Conservation (phyloP, 2,113 vertebrate species). For the Brachirus orientalis region DNA sequence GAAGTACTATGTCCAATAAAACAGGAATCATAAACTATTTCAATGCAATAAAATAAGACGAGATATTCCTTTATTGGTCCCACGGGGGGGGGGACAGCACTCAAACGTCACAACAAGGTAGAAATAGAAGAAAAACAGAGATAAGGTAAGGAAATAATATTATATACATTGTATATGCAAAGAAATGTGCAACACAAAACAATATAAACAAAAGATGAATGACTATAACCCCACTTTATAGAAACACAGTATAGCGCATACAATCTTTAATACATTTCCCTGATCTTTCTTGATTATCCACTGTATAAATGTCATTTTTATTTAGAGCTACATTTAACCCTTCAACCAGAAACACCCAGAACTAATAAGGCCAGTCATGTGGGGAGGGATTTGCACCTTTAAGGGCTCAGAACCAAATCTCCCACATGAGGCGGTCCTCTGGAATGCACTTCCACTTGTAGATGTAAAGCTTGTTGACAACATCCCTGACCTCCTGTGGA, state of each 20-base stretch:
- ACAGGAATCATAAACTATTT: no score
- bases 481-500: constrained; percentile 41
- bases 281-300: neutral
- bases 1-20: no score
- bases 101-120: no score
- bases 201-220: no score
- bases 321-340: constrained; percentile 8
- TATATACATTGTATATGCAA: no score
- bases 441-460: constrained; percentile 68
- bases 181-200: no score
- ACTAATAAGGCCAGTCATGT: constrained; percentile 23
- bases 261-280: neutral
- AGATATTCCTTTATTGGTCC: no score
- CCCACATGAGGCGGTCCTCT: constrained; percentile 37
- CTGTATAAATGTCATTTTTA: constrained; percentile 12
- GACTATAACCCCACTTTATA: no score
- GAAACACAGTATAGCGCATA: neutral
- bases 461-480: constrained; percentile 61
- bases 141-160: no score
- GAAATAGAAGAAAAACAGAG: no score
- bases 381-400: constrained; percentile 65
- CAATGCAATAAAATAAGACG: no score
- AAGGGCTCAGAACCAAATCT: constrained; percentile 64
- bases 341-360: neutral
- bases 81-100: no score